Base-by-base conservation (phyloP, 2,113 vertebrate species). In the Rhea pennata region DNA sequence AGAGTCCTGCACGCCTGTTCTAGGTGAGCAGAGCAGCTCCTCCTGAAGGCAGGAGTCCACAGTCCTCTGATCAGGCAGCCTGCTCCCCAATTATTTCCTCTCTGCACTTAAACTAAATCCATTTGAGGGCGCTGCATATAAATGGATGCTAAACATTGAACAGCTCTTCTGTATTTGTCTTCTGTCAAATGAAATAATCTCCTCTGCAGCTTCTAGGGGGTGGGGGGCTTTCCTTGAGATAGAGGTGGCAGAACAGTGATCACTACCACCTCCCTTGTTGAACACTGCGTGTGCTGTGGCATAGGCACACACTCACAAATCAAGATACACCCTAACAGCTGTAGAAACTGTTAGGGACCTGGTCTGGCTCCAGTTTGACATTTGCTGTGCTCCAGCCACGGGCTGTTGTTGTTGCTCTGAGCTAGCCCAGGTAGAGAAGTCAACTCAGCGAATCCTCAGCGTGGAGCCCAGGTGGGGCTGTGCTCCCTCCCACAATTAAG, bases 141-240 rank as follows among this genome's bases (percentile, higher is more conserved):
- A 78, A 86, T 78, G 24, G 31, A 53, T 46, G 19, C 54, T 53
- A 84, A 91, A 75, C 8, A 29, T 39, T 74, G 76, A 87, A 36
- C 5, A 74, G 36, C 16, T 87, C 33, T 89, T 84, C 51, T 64
- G 27, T 61, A 23, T 74, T 91, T 93, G 15, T 77, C 72, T 92
- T 67, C 76, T 89, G 44, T 50, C 56, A 74, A 71, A 66, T 81
- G 61, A 95, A 86, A 70, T 62, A 86, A 66, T n/a, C 54, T 88
- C 59, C 73, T 67, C 4, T 0, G 64, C 19, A 71, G 54, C 44
- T 29, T 58, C 54, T 10, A 4, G 1, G 56, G 26, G 40, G 14
- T 26, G 1, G 56, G 26, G 40, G 14, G 54, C 16, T 81, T 92
- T 84, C 5, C 56, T 84, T 19, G 54, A 74, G 65, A 64, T 22